Evolutionary conservation across 1,140 invertebrate genomes (phyloP).

Genomic region (Charaxes varanes): DNA sequence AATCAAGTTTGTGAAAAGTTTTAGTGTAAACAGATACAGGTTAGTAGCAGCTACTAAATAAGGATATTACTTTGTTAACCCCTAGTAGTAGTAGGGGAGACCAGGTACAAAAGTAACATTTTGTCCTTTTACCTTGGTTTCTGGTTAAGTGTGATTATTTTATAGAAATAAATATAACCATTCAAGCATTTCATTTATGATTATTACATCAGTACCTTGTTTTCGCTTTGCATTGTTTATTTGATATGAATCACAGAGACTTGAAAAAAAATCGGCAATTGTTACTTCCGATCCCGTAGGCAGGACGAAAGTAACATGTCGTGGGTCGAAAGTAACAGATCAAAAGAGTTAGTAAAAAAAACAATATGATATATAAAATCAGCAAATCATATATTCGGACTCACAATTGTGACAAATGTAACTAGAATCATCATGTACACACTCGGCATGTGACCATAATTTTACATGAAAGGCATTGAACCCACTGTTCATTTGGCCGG

Average conservation of each 20-base stretch:
- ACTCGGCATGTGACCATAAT: constrained; percentile 8
- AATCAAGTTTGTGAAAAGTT: too few species aligned
- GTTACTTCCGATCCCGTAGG: constrained; percentile 16
- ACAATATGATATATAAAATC: constrained; percentile 19
- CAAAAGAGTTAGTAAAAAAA: constrained; percentile 16
- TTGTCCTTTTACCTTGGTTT: constrained; percentile 22
- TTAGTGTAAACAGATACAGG: too few species aligned
- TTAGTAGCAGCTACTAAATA: too few species aligned
- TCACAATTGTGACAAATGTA: constrained; percentile 13
- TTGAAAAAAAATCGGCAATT: constrained; percentile 8
- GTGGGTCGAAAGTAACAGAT: constrained; percentile 22
- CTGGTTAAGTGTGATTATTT: constrained; percentile 16
- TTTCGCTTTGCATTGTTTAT: constrained; percentile 12
- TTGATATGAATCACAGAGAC: constrained; percentile 17
- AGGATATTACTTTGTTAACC: too few species aligned
- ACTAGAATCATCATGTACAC: background rate
- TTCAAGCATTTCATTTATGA: constrained; percentile 16
- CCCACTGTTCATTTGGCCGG: constrained; percentile 13
- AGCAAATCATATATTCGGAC: constrained; percentile 16
- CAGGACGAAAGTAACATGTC: constrained; percentile 22
- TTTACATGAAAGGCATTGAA: constrained; percentile 6
- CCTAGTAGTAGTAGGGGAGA: too few species aligned
- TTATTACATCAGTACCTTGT: constrained; percentile 12
- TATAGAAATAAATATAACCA: constrained; percentile 16
- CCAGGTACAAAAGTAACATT: constrained; percentile 22